phyloP scores from a whole-genome alignment of 2,888 invertebrate species.

The Meghimatium bilineatum region DNA sequence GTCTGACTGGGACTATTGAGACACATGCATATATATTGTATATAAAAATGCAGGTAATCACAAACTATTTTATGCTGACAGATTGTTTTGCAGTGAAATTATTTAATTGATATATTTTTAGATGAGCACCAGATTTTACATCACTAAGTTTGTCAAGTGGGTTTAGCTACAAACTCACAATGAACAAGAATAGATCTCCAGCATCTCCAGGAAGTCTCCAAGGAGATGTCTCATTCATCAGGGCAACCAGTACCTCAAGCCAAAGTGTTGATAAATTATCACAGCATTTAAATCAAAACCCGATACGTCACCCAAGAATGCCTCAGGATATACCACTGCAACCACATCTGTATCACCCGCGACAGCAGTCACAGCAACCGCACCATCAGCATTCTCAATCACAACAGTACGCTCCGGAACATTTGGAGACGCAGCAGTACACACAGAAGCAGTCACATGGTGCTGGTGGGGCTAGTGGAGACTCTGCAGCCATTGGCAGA shows the following conservation, averaged over 20 bases:
- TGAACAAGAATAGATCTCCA: conserved; percentile 37
- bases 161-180: neutral
- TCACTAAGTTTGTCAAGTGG: neutral
- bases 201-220: conserved; percentile 40
- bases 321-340: conserved; percentile 37
- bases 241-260: conserved; percentile 55
- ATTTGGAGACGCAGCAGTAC: conserved; percentile 33
- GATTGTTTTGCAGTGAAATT: neutral
- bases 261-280: conserved; percentile 30
- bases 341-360: conserved; percentile 42
- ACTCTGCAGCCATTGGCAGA: conserved; percentile 4
- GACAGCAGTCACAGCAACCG: conserved; percentile 3
- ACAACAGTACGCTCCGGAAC: conserved; percentile 40
- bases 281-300: conserved; percentile 23
- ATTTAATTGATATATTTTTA: neutral
- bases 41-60: neutral
- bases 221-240: conserved; percentile 69
- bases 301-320: conserved; percentile 20
- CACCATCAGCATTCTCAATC: conserved; percentile 39
- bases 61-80: neutral
- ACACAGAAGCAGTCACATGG: conserved; percentile 33
- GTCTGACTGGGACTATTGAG: no score
- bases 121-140: neutral
- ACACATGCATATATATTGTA: no score
- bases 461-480: conserved; percentile 44